Conservation (phyloP, 2,797 vertebrate species). For the Pelochelys cantorii region DNA sequence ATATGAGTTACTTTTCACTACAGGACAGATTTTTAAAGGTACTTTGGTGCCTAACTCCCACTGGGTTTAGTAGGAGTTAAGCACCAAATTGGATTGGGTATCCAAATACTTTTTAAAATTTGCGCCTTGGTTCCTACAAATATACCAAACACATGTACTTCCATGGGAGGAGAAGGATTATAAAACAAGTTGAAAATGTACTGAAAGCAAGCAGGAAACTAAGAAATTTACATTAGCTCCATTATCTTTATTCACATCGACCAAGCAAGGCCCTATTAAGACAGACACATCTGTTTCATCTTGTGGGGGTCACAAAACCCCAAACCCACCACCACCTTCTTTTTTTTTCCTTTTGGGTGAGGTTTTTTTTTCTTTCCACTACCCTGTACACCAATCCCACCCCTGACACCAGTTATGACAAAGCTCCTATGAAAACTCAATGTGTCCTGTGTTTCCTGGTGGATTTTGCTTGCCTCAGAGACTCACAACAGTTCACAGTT, state of each 20-base stretch:
- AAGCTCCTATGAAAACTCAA: too few relatives aligned
- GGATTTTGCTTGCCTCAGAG: too few relatives aligned
- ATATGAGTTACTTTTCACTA: not conserved
- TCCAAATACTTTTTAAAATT: not conserved
- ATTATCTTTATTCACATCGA: not conserved
- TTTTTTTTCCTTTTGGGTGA: too few relatives aligned
- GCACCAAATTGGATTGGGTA: not conserved
- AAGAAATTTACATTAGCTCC: not conserved
- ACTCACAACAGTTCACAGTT: too few relatives aligned
- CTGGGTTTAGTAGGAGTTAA: not conserved
- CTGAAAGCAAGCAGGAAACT: not conserved
- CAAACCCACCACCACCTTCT: too few relatives aligned
- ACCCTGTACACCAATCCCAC: too few relatives aligned
- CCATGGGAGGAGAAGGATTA: not conserved
- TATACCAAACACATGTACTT: not conserved
- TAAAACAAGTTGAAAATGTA: accelerated
- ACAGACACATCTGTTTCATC: too few relatives aligned
- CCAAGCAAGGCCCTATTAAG: not conserved
- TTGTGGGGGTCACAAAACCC: too few relatives aligned
- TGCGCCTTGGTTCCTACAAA: not conserved
- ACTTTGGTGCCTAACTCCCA: not conserved
- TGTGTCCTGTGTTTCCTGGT: too few relatives aligned
- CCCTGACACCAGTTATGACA: too few relatives aligned
- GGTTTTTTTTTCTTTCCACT: too few relatives aligned
- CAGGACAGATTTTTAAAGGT: not conserved